Percentiles rank a stretch among this genome's conserved stretches.
phyloP scores from a whole-genome alignment of 2,888 invertebrate species.

The Carpatolechia fugitivella region DNA sequence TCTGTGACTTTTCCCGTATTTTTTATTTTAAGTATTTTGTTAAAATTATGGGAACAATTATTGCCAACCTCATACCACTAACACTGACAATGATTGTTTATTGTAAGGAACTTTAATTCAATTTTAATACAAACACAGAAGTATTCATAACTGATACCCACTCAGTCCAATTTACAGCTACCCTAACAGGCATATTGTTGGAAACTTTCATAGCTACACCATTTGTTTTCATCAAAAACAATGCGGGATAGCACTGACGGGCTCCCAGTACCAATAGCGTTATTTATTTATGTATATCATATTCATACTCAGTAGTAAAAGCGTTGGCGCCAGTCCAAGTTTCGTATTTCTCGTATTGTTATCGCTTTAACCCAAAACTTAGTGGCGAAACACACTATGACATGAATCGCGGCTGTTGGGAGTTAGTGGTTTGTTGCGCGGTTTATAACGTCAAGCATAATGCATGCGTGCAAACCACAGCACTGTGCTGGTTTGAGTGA shows the following conservation, averaged over 20 bases:
- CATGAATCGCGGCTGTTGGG: background rate
- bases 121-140: too few species aligned
- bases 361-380: slow-evolving; percentile 36
- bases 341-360: slow-evolving; percentile 29
- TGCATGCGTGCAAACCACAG: background rate
- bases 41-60: too few species aligned
- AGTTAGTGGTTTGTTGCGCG: background rate
- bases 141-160: background rate
- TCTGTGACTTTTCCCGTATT: too few species aligned
- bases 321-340: slow-evolving; percentile 35
- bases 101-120: too few species aligned
- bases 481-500: background rate
- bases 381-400: slow-evolving; percentile 15
- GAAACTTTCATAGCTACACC: slow-evolving; percentile 2
- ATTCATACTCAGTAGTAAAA: slow-evolving; percentile 30
- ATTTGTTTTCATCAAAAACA: slow-evolving; percentile 10
- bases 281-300: slow-evolving; percentile 18
- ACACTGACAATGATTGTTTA: too few species aligned
- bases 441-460: background rate
- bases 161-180: background rate
- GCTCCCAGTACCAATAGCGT: background rate
- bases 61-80: too few species aligned
- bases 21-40: too few species aligned
- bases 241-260: background rate
- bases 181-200: slow-evolving; percentile 5